Evolutionary conservation across 2,113 vertebrate species (phyloP).

Genomic region (Melanotaenia duboulayi): DNA sequence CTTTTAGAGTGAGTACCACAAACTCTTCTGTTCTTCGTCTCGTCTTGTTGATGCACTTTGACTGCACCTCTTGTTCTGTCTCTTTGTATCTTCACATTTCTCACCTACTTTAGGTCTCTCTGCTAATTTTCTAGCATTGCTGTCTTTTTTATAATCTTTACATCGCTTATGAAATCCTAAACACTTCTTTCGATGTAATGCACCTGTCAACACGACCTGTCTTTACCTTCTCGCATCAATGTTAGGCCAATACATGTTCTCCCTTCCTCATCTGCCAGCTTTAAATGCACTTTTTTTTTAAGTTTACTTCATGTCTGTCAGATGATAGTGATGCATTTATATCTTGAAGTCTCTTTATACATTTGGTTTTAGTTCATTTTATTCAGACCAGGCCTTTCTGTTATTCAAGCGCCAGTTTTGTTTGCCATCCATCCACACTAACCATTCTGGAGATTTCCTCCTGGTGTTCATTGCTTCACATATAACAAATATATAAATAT

Average conservation of each 20-base stretch:
- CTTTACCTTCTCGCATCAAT: constrained; percentile 36
- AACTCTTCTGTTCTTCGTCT: constrained; percentile 48
- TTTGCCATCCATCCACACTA: constrained; percentile 19
- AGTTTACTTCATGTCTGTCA: constrained; percentile 25
- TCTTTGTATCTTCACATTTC: constrained; percentile 25
- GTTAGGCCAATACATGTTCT: constrained; percentile 20
- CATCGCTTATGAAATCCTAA: not conserved
- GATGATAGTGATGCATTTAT: constrained; percentile 24
- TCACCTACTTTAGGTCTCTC: constrained; percentile 9
- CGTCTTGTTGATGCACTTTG: constrained; percentile 10
- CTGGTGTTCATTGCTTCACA: not conserved
- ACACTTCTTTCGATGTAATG: constrained; percentile 31
- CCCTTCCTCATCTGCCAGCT: constrained; percentile 15
- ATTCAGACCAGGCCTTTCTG: constrained; percentile 28
- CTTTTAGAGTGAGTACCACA: constrained; percentile 83
- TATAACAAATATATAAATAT: too few relatives aligned
- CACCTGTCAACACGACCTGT: constrained; percentile 43
- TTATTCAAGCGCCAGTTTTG: constrained; percentile 30
- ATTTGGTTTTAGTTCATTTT: constrained; percentile 20
- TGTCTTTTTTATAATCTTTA: constrained; percentile 22
- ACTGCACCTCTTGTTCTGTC: constrained; percentile 27
- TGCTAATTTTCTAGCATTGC: constrained; percentile 12
- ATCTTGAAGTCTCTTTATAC: constrained; percentile 15
- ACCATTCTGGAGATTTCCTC: constrained; percentile 21
- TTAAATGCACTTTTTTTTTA: constrained; percentile 32